These are phyloP conservation scores for Sinocyclocheilus anophthalmus DNA, from an alignment of 2,113 vertebrate genomes.

Conservation along the genomic window DNA sequence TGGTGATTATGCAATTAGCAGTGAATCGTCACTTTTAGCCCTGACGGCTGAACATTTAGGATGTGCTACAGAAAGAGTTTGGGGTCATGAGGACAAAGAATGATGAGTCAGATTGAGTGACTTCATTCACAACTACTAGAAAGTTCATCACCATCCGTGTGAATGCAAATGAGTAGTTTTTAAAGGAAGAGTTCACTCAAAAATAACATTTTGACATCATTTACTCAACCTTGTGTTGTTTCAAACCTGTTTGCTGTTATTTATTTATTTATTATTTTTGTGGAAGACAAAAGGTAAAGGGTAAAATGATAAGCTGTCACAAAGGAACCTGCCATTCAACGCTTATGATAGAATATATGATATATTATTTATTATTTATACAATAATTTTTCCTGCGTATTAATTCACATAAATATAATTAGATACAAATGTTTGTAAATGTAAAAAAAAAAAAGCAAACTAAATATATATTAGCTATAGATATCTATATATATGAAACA, in stretches of 20 bases:
- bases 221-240: neutral
- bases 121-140: neutral
- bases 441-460: too few relatives aligned
- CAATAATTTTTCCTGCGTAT: neutral
- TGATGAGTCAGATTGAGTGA: neutral
- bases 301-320: neutral
- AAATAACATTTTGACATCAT: neutral
- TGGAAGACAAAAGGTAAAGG: neutral
- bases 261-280: too few relatives aligned
- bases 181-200: neutral
- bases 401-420: neutral
- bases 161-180: neutral
- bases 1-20: slow-evolving; percentile 80
- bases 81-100: slow-evolving; percentile 5
- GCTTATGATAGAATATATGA: neutral
- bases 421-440: too few relatives aligned
- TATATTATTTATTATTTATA: neutral
- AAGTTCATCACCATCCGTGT: neutral
- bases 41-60: slow-evolving; percentile 40
- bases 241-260: neutral
- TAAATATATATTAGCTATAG: too few relatives aligned
- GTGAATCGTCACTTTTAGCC: slow-evolving; percentile 72
- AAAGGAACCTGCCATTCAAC: neutral
- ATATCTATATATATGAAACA: too few relatives aligned
- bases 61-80: neutral